Conservation (phyloP, 2,113 vertebrate species). For the Platycercus adscitus region DNA sequence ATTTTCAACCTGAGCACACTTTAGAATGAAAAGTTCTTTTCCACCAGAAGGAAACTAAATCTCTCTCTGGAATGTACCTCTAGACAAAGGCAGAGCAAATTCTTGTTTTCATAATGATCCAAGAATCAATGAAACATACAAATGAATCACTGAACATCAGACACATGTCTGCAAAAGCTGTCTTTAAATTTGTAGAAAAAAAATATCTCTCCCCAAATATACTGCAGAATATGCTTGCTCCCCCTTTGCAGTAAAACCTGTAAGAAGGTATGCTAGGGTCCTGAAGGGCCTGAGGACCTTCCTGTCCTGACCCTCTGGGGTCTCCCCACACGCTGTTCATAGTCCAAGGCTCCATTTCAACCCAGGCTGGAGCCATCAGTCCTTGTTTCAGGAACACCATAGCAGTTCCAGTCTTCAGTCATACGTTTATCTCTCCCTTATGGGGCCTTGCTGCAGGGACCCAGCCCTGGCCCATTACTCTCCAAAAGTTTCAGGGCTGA, state of each 20-base stretch:
- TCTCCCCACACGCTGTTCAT: neutral
- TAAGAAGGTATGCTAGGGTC: neutral
- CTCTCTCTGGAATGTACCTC: neutral
- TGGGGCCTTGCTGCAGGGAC: neutral
- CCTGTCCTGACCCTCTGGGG: neutral
- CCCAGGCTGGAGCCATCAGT: neutral
- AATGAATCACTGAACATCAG: neutral
- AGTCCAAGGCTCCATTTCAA: neutral
- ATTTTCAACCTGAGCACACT: neutral
- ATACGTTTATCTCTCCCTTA: neutral
- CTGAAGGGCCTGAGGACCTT: neutral
- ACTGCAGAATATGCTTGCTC: neutral
- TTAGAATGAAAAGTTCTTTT: constrained; percentile 10
- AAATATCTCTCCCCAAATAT: neutral
- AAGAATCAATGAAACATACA: neutral
- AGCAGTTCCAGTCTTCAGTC: neutral
- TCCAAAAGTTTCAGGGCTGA: neutral
- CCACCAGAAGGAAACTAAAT: neutral
- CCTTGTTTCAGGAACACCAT: rapidly evolving
- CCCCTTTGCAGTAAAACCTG: neutral
- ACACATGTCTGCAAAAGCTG: neutral
- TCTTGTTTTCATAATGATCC: neutral
- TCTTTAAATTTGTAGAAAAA: neutral
- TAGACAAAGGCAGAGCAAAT: neutral
- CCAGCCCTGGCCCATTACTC: rapidly evolving